Base-by-base conservation (phyloP, 1,140 invertebrate genomes). In the Laupala kohalensis region DNA sequence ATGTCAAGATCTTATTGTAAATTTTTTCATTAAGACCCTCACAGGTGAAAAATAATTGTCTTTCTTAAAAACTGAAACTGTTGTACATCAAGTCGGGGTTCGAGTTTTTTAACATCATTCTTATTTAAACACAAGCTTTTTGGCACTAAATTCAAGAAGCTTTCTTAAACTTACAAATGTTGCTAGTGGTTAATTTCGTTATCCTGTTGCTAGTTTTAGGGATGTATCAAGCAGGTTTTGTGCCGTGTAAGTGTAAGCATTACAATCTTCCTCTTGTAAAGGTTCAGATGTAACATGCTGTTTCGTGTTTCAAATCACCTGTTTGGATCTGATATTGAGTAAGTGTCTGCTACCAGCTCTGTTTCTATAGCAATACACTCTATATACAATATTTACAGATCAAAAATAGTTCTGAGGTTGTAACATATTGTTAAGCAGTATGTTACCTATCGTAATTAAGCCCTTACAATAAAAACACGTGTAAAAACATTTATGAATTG, bases 141-240 rank as follows among this genome's bases (percentile, higher is more conserved):
- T 63, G 68, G 26, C 28, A 65, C 37, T 69, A 37, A 69, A 65
- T 69, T 69, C 72, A 72, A 67, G 64, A 71, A 65, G 69, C 53
- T 30, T 70, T 72, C 25, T 64, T 64, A 23, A 69, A 69, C 30
- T 30, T 62, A 13, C 64, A 69, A 72, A 69, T 72, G 29, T 72
- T 64, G 69, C 13, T 72, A 69, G 72, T 30, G 64, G 69, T 72
- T 65, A n/a, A 26, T 62, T 69, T 72, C 27, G 26, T 69, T 69
- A 69, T 72, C 71, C 71, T 69, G 67, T 72, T 64, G 67, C 24
- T 69, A 69, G 67, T 72, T 72, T 67, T 72, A 67, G 71, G 64
- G 23, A 25, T 65, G 64, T 65, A 65, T 13, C 37, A 53, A 65
- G 25, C 64, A 19, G 64, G 64, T 65, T 53, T 68, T 68, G 67